Evolutionary conservation across 2,888 invertebrate species (phyloP).

Genomic region (Sthenelais limicola): DNA sequence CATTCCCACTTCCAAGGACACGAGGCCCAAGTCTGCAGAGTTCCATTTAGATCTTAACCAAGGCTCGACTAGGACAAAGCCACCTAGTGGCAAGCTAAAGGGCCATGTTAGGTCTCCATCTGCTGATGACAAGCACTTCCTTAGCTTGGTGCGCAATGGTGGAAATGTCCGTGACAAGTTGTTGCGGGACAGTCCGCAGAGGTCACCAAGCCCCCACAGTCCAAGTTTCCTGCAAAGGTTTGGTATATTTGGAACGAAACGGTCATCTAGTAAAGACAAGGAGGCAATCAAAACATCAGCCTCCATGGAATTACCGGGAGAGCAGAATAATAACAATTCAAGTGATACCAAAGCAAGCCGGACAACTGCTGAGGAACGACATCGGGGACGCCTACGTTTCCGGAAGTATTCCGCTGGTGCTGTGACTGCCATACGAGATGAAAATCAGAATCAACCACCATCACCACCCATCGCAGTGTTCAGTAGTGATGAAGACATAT

Average conservation of each 20-base stretch:
- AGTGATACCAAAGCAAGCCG: not conserved
- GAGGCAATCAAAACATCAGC: slow-evolving; percentile 30
- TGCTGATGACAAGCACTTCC: slow-evolving; percentile 31
- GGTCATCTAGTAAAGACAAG: slow-evolving; percentile 19
- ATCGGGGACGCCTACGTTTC: slow-evolving; percentile 23
- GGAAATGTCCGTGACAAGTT: slow-evolving; percentile 31
- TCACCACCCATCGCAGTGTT: slow-evolving; percentile 51
- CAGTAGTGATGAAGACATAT: slow-evolving; percentile 52
- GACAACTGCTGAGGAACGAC: slow-evolving; percentile 5
- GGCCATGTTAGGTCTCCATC: slow-evolving; percentile 36
- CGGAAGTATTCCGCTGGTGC: slow-evolving; percentile 32
- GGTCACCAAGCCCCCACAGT: slow-evolving; percentile 32
- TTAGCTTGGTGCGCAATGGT: slow-evolving; percentile 36
- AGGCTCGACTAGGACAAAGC: slow-evolving; percentile 17
- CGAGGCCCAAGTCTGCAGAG: slow-evolving; percentile 29
- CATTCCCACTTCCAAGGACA: slow-evolving; percentile 11
- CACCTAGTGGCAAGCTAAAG: slow-evolving; percentile 19
- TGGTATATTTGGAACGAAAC: slow-evolving; percentile 16
- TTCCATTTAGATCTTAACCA: slow-evolving; percentile 27
- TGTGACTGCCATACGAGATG: slow-evolving; percentile 32
- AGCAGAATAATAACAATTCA: slow-evolving; percentile 21
- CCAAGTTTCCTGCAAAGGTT: slow-evolving; percentile 24
- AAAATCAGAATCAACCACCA: slow-evolving; percentile 33
- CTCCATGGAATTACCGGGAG: slow-evolving; percentile 30
- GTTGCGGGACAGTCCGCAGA: slow-evolving; percentile 29